A percentile compares a stretch with the other conserved stretches of the same genome.
These are phyloP conservation scores for Syngnathus typhle DNA, from an alignment of 2,113 vertebrate genomes.

Conservation along the genomic window DNA sequence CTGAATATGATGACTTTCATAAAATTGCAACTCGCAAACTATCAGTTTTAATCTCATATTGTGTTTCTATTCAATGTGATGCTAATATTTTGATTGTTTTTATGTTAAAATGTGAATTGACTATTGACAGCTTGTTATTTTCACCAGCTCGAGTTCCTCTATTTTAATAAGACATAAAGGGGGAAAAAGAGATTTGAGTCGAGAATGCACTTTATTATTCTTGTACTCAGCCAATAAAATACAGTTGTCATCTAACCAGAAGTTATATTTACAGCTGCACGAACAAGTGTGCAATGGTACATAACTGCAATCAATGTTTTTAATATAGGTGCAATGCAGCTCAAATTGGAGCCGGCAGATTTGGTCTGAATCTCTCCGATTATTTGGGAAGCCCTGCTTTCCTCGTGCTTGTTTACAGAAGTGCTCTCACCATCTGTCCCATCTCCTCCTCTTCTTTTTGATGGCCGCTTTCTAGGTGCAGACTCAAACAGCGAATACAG, in stretches of 20 bases:
- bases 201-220: background rate
- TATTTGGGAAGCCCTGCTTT: constrained; percentile 37
- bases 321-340: constrained; percentile 2
- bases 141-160: background rate
- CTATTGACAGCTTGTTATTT: background rate
- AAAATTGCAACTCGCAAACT: background rate
- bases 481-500: constrained; percentile 59
- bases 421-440: constrained; percentile 50
- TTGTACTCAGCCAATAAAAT: too few species aligned
- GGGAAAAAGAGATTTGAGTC: background rate
- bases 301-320: background rate
- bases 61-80: background rate
- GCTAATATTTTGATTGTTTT: background rate
- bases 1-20: too few species aligned
- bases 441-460: constrained; percentile 32
- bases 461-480: constrained; percentile 39
- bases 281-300: background rate
- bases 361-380: constrained; percentile 31
- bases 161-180: background rate
- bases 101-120: background rate
- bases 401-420: constrained; percentile 54
- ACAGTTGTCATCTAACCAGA: background rate
- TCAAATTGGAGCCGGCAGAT: constrained; percentile 31
- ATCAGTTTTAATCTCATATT: background rate
- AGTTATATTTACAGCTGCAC: background rate